These are phyloP conservation scores for Hemibagrus wyckioides DNA, from an alignment of 2,113 vertebrate species.

Conservation along the genomic window DNA sequence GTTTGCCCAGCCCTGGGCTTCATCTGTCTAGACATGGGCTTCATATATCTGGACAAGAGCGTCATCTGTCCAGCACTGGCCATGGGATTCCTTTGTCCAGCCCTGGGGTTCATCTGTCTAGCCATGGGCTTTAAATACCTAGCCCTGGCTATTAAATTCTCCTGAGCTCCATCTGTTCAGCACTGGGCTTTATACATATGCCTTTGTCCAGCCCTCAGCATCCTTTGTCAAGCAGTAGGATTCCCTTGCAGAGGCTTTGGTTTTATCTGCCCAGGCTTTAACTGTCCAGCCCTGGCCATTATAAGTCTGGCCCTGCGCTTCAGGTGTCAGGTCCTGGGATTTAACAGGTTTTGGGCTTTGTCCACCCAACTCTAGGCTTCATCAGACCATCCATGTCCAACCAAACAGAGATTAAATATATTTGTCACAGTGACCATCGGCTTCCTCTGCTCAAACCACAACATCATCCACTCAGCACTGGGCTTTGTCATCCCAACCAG, in stretches of 20 bases:
- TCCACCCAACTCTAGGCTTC: not conserved
- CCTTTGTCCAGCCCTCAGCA: too few species aligned
- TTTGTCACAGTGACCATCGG: too few species aligned
- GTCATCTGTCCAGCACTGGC: not conserved
- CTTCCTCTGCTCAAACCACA: not conserved
- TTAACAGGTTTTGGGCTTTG: not conserved
- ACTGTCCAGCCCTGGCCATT: not conserved
- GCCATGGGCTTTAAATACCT: not conserved
- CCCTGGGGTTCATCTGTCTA: not conserved
- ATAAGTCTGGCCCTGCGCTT: not conserved
- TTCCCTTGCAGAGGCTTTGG: too few species aligned
- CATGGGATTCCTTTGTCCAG: not conserved
- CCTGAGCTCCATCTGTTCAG: not conserved
- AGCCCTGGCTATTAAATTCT: too few species aligned
- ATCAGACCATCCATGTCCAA: not conserved
- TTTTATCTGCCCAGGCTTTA: too few species aligned
- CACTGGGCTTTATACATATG: too few species aligned
- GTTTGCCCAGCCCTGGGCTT: not conserved
- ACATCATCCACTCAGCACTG: not conserved
- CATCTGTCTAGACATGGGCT: not conserved
- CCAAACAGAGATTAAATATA: not conserved
- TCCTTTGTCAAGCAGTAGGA: too few species aligned
- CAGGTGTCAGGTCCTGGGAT: not conserved
- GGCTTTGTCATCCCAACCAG: not conserved
- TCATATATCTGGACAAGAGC: not conserved